Evolutionary conservation across 35 echinoderm and acorn worm genomes (phyloP), one percentile per base, ranked within the genome.

Genomic region (Lytechinus variegatus): DNA sequence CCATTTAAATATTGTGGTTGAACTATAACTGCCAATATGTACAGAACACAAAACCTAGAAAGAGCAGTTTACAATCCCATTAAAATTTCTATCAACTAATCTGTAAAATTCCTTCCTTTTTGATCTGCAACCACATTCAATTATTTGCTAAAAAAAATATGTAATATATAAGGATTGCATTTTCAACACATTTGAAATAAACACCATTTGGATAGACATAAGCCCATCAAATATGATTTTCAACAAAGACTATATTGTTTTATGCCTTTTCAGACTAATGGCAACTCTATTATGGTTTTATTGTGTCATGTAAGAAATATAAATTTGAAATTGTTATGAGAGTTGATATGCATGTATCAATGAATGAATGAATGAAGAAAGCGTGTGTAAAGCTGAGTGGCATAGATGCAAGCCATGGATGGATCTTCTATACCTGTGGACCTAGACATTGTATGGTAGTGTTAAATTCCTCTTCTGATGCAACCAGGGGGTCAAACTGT

Each of bases 371-470:
- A 79, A 79, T 24, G 19, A 79, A 79, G 66, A 79, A 79, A 24
- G 66, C 66, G n/a, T 19, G 66, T 79, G 66, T 7, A 60, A 79
- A 24, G 66, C 66, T 16, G 16, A 24, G 66, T 5, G 3, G 66
- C 19, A 21, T 79, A 24, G 56, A 58, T 79, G 21, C 66, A 79
- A n/a, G 66, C 66, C 66, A 79, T 24, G 66, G 66, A 44, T 44
- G 33, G 33, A 44, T 44, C 33, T 24, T 79, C 66, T 79, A 79
- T 90, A 90, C 88, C 88, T 90, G 88, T 12, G 88, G 88, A 90
- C 88, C 88, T 44, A 90, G 88, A 54, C 88, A 90, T 54, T 90
- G 88, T 90, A 90, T 90, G 88, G 88, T 90, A 90, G 88, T 54
- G 52, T 90, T 90, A 90, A 90, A 90, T 54, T 90, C 88, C 29